Evolutionary conservation across 2,888 invertebrate genomes (phyloP).

Genomic region (Escarpia spicata): DNA sequence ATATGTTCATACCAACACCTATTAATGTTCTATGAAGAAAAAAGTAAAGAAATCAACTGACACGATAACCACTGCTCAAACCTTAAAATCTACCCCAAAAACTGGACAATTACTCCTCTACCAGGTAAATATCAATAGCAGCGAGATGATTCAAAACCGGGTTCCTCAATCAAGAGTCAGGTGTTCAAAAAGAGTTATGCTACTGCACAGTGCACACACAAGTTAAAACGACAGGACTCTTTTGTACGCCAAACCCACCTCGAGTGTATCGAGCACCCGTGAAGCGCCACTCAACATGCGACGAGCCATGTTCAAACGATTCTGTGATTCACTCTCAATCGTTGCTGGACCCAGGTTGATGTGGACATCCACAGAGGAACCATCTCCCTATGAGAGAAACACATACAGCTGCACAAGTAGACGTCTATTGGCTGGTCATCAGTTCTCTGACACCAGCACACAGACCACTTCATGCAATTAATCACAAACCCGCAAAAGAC

Average conservation of each 20-base stretch:
- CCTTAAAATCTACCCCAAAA: too few species aligned
- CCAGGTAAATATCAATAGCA: too few species aligned
- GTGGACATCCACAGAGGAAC: slow-evolving; percentile 65
- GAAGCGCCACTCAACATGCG: slow-evolving; percentile 69
- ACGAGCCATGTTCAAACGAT: slow-evolving; percentile 60
- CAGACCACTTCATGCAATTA: slow-evolving; percentile 36
- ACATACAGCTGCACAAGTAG: background rate
- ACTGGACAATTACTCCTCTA: too few species aligned
- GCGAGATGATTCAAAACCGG: too few species aligned
- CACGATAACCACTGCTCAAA: too few species aligned
- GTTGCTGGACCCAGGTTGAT: slow-evolving; percentile 61
- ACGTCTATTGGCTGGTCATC: background rate
- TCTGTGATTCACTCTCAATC: slow-evolving; percentile 56
- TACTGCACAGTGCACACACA: background rate
- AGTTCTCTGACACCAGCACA: slow-evolving; percentile 31
- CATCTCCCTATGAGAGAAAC: slow-evolving; percentile 56
- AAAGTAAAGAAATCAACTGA: too few species aligned
- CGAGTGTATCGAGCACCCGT: slow-evolving; percentile 66
- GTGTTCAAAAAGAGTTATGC: too few species aligned
- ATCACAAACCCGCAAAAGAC: background rate
- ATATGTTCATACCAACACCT: too few species aligned
- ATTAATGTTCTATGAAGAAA: too few species aligned
- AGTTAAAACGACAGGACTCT: background rate
- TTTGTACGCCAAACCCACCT: slow-evolving; percentile 49
- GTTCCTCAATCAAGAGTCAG: too few species aligned